Percentiles rank a stretch among this genome's conserved stretches.
These are phyloP conservation scores for Aurelia sp. DNA, from an alignment of 30 jellyfish, hydroid and myxozoan species.

Conservation along the genomic window DNA sequence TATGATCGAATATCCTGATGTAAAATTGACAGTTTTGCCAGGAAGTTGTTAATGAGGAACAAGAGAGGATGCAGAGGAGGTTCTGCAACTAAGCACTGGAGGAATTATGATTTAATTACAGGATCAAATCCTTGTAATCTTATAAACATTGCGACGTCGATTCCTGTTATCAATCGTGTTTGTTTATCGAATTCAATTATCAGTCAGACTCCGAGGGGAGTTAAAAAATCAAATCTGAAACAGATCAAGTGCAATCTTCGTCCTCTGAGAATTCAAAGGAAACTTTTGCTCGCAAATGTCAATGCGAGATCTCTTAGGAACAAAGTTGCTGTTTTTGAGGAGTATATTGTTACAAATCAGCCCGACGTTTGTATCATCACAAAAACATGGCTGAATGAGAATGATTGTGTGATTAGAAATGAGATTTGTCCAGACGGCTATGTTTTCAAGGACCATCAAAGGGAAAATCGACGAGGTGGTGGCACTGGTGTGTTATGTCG, in stretches of 20 bases:
- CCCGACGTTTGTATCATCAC: no score
- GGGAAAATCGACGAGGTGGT: constrained; percentile 71
- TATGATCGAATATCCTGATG: constrained; percentile 22
- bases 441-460: constrained; percentile 46
- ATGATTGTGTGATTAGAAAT: no score
- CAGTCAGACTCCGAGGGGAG: constrained; percentile 33
- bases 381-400: no score
- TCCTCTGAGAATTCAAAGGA: constrained; percentile 30
- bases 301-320: no score
- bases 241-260: neutral
- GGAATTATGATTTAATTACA: constrained; percentile 14
- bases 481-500: constrained; percentile 47
- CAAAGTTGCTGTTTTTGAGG: no score
- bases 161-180: constrained; percentile 22
- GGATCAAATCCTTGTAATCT: constrained; percentile 10
- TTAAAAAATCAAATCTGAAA: constrained; percentile 5
- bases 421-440: constrained; percentile 42
- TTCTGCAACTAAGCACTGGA: constrained; percentile 34
- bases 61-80: no score
- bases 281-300: constrained; percentile 25
- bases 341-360: no score
- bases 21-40: constrained; percentile 12
- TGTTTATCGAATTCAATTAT: neutral
- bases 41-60: constrained; percentile 38
- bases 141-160: constrained; percentile 18